These are phyloP conservation scores for Diarsia dahlii DNA, from an alignment of 2,888 invertebrate genomes.

Conservation along the genomic window DNA sequence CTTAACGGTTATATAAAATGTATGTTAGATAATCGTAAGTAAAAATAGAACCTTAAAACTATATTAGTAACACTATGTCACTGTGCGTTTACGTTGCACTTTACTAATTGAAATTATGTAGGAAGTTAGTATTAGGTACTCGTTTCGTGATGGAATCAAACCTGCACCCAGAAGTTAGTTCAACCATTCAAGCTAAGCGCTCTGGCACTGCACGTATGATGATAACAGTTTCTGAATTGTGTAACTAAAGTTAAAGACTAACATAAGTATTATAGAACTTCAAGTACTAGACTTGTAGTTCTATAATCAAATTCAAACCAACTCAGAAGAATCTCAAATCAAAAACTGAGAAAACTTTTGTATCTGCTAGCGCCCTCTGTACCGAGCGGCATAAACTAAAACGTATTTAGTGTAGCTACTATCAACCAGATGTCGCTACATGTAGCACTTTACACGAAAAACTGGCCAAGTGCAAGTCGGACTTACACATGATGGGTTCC, in stretches of 20 bases:
- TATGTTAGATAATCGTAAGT: too few relatives aligned
- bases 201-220: background rate
- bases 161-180: background rate
- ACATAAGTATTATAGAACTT: background rate
- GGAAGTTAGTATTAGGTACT: too few relatives aligned
- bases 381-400: background rate
- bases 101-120: too few relatives aligned
- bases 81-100: too few relatives aligned
- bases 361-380: constrained; percentile 14
- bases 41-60: too few relatives aligned
- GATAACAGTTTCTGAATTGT: too few relatives aligned
- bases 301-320: background rate
- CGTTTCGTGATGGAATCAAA: background rate
- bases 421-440: background rate
- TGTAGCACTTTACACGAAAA: background rate
- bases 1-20: too few relatives aligned
- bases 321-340: background rate
- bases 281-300: background rate
- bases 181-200: background rate
- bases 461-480: too few relatives aligned
- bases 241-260: background rate
- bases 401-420: background rate
- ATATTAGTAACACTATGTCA: too few relatives aligned
- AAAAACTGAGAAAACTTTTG: too few relatives aligned
- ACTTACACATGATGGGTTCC: too few relatives aligned